Conservation (phyloP, 2,888 invertebrate genomes). For the Athripsodes cinereus region DNA sequence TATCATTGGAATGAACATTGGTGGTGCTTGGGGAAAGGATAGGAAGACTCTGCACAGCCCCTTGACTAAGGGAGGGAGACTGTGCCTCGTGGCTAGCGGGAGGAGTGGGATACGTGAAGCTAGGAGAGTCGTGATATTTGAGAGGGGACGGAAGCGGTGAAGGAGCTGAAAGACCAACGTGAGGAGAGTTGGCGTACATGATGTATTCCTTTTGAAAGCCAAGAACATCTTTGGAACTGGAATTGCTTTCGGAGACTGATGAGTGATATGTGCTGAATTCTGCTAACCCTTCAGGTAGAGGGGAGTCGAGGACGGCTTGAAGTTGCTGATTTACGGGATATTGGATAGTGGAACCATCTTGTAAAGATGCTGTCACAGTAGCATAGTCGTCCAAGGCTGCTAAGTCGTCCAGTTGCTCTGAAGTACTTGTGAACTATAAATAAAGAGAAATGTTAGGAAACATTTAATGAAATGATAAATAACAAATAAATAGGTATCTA, state of each 20-base stretch:
- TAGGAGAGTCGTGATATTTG: slow-evolving; percentile 61
- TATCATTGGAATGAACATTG: slow-evolving; percentile 20
- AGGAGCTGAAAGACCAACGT: slow-evolving; percentile 41
- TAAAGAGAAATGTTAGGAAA: background rate
- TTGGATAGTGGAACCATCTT: slow-evolving; percentile 52
- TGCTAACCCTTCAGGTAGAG: slow-evolving; percentile 70
- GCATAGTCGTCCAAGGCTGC: slow-evolving; percentile 58
- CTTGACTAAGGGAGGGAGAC: slow-evolving; percentile 42
- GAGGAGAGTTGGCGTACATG: slow-evolving; percentile 31
- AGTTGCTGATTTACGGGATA: slow-evolving; percentile 65
- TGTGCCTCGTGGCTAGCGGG: slow-evolving; percentile 83
- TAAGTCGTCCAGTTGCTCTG: slow-evolving; percentile 59
- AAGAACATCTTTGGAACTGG: slow-evolving; percentile 32
- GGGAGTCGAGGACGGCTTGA: slow-evolving; percentile 72
- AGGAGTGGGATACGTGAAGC: slow-evolving; percentile 77
- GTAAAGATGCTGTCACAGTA: slow-evolving; percentile 50
- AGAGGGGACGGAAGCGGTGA: slow-evolving; percentile 61
- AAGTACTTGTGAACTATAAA: slow-evolving; percentile 56
- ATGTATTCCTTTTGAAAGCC: slow-evolving; percentile 38
- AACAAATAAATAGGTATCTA: too few species aligned
- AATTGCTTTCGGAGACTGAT: slow-evolving; percentile 32
- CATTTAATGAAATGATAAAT: too few species aligned
- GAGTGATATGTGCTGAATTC: slow-evolving; percentile 78
- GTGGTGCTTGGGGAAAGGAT: slow-evolving; percentile 35
- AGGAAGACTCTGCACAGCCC: slow-evolving; percentile 34